phyloP scores from a whole-genome alignment of 2,888 invertebrate genomes.

The Tipula vernalis region DNA sequence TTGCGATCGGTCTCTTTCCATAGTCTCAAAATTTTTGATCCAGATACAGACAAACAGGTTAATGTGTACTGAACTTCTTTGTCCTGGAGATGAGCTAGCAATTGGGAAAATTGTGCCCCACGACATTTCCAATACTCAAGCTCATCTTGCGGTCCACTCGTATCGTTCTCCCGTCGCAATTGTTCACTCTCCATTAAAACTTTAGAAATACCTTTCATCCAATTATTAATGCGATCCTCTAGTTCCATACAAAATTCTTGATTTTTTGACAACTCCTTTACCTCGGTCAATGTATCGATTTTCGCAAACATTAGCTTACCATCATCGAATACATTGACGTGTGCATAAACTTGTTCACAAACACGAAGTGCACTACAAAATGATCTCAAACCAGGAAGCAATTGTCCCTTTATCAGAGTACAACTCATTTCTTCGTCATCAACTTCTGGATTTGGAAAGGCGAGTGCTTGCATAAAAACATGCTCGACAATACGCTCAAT shows the following conservation, averaged over 20 bases:
- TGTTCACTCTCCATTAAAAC: slow-evolving; percentile 85
- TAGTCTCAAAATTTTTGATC: slow-evolving; percentile 63
- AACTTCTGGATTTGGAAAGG: slow-evolving; percentile 64
- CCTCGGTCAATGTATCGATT: slow-evolving; percentile 48
- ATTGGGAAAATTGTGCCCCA: slow-evolving; percentile 84
- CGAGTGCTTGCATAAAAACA: slow-evolving; percentile 82
- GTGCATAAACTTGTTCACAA: slow-evolving; percentile 73
- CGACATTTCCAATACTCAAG: slow-evolving; percentile 93
- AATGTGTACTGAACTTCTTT: slow-evolving; percentile 66
- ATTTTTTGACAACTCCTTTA: slow-evolving; percentile 56
- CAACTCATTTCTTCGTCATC: slow-evolving; percentile 70
- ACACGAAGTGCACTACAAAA: slow-evolving; percentile 82
- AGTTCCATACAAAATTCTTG: slow-evolving; percentile 50
- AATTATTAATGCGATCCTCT: slow-evolving; percentile 61
- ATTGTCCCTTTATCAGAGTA: slow-evolving; percentile 69
- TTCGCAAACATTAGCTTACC: slow-evolving; percentile 48
- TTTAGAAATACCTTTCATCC: slow-evolving; percentile 72
- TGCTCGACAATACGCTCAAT: slow-evolving; percentile 79
- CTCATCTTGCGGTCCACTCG: slow-evolving; percentile 88
- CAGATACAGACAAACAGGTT: slow-evolving; percentile 58
- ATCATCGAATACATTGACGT: slow-evolving; percentile 66
- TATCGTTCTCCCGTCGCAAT: slow-evolving; percentile 80
- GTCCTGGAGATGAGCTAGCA: slow-evolving; percentile 62
- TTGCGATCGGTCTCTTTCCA: slow-evolving; percentile 82
- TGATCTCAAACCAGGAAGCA: slow-evolving; percentile 69